Percentiles rank a stretch among this genome's conserved stretches.
phyloP scores from a whole-genome alignment of 2,113 vertebrate species.

The Mastomys coucha region DNA sequence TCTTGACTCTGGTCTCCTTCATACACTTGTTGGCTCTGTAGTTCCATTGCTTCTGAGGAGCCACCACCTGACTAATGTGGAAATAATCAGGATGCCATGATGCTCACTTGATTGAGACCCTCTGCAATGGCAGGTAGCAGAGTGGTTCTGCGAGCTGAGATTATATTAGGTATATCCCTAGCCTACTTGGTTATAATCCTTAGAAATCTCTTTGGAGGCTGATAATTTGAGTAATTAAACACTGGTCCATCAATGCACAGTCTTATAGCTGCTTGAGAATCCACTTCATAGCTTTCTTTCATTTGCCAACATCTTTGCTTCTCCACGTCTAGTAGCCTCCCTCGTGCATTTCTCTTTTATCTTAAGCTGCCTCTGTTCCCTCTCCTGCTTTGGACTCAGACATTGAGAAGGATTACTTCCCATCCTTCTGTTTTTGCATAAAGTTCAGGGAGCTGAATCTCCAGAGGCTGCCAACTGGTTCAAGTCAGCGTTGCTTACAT shows the following conservation, averaged over 20 bases:
- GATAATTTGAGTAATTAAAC: conserved; percentile 68
- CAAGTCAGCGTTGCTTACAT: conserved; percentile 39
- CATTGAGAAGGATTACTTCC: conserved; percentile 54
- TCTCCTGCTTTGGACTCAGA: conserved; percentile 33
- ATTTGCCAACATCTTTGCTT: conserved; percentile 46
- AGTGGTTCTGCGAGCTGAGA: conserved; percentile 20
- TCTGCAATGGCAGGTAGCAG: conserved; percentile 42
- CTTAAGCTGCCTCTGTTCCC: not conserved
- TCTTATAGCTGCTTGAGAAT: conserved; percentile 43
- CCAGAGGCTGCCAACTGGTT: not conserved
- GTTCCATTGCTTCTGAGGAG: not conserved
- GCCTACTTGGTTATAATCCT: conserved; percentile 61
- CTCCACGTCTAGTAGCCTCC: conserved; percentile 46
- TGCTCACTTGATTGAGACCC: conserved; percentile 13
- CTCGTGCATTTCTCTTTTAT: conserved; percentile 35
- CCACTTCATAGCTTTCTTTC: conserved; percentile 48
- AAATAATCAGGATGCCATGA: conserved; percentile 15
- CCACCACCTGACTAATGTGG: conserved; percentile 23
- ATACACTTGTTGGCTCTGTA: not conserved
- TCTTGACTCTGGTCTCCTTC: conserved; percentile 11
- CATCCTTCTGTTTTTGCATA: conserved; percentile 44
- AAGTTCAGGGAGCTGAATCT: conserved; percentile 19
- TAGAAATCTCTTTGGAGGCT: conserved; percentile 53
- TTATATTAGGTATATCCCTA: not conserved
- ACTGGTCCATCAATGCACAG: conserved; percentile 36